Evolutionary conservation across 2,113 vertebrate genomes (phyloP).

Genomic region (Chlorodrepanis virens): DNA sequence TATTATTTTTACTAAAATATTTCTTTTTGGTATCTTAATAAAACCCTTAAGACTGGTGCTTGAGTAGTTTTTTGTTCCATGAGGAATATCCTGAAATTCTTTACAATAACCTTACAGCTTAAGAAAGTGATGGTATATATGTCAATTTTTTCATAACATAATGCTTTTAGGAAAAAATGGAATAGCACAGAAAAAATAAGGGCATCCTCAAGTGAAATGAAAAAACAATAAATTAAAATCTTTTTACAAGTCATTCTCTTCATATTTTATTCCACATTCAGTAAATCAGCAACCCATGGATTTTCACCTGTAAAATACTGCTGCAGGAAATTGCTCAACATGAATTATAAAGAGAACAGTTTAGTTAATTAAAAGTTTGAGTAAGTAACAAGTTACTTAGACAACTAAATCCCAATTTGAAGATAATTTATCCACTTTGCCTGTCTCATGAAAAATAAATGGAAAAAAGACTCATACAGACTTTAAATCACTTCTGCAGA

Average conservation of each 20-base stretch:
- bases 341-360: slow-evolving; percentile 46
- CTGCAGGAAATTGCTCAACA: slow-evolving; percentile 40
- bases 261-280: slow-evolving; percentile 22
- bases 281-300: slow-evolving; percentile 3
- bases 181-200: neutral
- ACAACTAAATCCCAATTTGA: slow-evolving; percentile 5
- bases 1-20: neutral
- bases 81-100: neutral
- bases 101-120: neutral
- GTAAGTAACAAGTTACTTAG: slow-evolving; percentile 42
- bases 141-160: neutral
- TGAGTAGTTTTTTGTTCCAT: neutral
- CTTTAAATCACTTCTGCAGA: neutral
- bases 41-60: neutral
- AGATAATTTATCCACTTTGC: slow-evolving; percentile 41
- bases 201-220: neutral
- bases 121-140: neutral
- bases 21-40: neutral
- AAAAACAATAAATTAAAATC: slow-evolving; percentile 35
- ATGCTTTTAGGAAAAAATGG: neutral
- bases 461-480: neutral
- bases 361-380: slow-evolving; percentile 66
- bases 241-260: neutral
- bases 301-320: slow-evolving; percentile 47
- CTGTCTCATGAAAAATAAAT: slow-evolving; percentile 36